A percentile compares a stretch with the other conserved stretches of the same genome.
Evolutionary conservation across 2,888 invertebrate genomes (phyloP).

Genomic region (Allophyes oxyacanthae): DNA sequence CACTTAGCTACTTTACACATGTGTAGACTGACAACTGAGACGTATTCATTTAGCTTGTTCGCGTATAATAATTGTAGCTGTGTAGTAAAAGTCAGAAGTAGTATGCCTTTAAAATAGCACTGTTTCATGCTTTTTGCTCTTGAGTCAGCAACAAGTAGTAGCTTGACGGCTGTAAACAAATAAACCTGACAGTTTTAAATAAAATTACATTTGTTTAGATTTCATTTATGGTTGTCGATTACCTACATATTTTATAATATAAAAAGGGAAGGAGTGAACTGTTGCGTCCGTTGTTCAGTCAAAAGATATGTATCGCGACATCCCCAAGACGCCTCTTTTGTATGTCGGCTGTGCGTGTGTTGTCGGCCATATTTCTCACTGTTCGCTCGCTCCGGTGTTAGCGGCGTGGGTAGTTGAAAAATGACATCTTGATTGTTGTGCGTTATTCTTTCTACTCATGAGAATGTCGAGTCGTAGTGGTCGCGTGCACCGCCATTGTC

Average conservation of each 20-base stretch:
- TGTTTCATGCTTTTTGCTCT: slow-evolving; percentile 36
- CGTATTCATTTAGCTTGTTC: slow-evolving; percentile 49
- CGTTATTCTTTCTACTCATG: slow-evolving; percentile 88
- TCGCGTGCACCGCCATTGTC: slow-evolving; percentile 85
- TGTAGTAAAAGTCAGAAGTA: slow-evolving; percentile 20
- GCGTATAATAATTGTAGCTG: slow-evolving; percentile 38
- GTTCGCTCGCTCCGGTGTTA: slow-evolving; percentile 74
- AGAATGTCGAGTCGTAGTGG: slow-evolving; percentile 81
- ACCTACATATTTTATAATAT: slow-evolving; percentile 71
- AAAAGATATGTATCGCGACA: slow-evolving; percentile 85
- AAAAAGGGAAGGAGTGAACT: slow-evolving; percentile 75
- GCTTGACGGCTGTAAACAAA: too few species aligned
- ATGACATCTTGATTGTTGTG: slow-evolving; percentile 89
- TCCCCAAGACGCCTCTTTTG: slow-evolving; percentile 82
- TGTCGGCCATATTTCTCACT: slow-evolving; percentile 87
- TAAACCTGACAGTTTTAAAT: slow-evolving; percentile 59
- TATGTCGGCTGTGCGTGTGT: slow-evolving; percentile 80
- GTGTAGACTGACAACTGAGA: slow-evolving; percentile 54
- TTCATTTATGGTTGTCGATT: slow-evolving; percentile 68
- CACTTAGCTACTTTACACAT: slow-evolving; percentile 73
- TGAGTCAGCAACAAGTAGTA: slow-evolving; percentile 38
- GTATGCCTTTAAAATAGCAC: slow-evolving; percentile 21
- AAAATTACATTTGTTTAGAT: slow-evolving; percentile 60
- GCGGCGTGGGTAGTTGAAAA: slow-evolving; percentile 89
- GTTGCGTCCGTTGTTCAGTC: slow-evolving; percentile 79